A percentile compares a stretch with the other conserved stretches of the same genome.
Evolutionary conservation across 30 jellyfish, hydroid and myxozoan species (phyloP).

Genomic region (Catostylus mosaicus): DNA sequence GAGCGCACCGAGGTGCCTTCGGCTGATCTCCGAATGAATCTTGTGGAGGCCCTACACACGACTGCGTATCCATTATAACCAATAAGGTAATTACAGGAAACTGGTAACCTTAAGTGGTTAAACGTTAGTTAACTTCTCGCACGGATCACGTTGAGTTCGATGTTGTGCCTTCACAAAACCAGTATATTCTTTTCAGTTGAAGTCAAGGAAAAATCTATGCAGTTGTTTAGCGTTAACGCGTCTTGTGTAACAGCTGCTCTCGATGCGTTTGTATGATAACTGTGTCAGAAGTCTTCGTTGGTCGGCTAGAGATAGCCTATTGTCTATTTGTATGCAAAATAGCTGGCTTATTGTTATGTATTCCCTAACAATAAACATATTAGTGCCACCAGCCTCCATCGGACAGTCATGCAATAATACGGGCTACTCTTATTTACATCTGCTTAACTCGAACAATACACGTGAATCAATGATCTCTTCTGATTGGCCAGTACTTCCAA

Average conservation of each 20-base stretch:
- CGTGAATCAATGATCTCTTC: slow-evolving; percentile 50
- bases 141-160: background rate
- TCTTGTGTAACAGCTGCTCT: slow-evolving; percentile 65
- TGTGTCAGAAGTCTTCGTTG: slow-evolving; percentile 53
- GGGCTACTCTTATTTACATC: slow-evolving; percentile 67
- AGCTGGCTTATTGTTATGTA: slow-evolving; percentile 56
- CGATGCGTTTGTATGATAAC: slow-evolving; percentile 36
- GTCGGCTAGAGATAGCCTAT: slow-evolving; percentile 63
- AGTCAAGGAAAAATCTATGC: slow-evolving; percentile 13
- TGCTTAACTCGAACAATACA: slow-evolving; percentile 63
- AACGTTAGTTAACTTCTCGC: background rate
- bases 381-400: slow-evolving; percentile 67
- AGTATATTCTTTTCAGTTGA: background rate
- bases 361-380: slow-evolving; percentile 60
- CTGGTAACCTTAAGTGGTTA: background rate
- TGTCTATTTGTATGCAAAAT: slow-evolving; percentile 71
- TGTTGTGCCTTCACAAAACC: background rate
- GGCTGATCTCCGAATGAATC: slow-evolving; percentile 71
- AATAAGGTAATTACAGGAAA: background rate
- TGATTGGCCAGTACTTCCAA: slow-evolving; percentile 46
- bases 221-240: slow-evolving; percentile 45
- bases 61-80: slow-evolving; percentile 61
- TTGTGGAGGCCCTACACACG: slow-evolving; percentile 43
- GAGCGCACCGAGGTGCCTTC: slow-evolving; percentile 90
- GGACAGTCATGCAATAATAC: slow-evolving; percentile 69